These are phyloP conservation scores for Salarias fasciatus DNA, from an alignment of 2,797 vertebrate genomes.

Conservation along the genomic window DNA sequence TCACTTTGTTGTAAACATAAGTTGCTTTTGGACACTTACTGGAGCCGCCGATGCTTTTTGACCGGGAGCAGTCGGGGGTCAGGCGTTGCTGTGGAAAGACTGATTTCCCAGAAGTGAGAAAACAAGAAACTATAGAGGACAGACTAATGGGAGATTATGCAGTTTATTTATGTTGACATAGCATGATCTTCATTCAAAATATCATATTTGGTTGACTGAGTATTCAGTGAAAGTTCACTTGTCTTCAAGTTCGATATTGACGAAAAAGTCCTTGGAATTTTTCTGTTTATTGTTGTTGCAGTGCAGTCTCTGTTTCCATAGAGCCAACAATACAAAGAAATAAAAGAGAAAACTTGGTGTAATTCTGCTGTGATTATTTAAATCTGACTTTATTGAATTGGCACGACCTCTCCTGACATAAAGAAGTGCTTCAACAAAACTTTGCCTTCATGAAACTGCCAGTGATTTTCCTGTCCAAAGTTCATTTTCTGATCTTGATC, in stretches of 20 bases:
- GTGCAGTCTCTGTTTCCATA: too few species aligned
- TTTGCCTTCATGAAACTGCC: neutral
- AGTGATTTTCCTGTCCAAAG: constrained; percentile 7
- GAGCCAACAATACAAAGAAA: too few species aligned
- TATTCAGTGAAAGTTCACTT: too few species aligned
- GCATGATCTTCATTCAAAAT: too few species aligned
- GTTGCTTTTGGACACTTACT: neutral
- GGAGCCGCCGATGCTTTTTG: neutral
- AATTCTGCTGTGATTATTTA: constrained; percentile 9
- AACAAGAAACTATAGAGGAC: too few species aligned
- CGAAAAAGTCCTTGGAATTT: constrained; percentile 28
- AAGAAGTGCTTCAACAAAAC: neutral
- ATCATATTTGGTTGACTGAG: too few species aligned
- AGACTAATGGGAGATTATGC: too few species aligned
- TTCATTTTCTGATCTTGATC: constrained; percentile 6
- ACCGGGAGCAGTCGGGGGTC: neutral
- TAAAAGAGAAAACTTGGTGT: constrained; percentile 6
- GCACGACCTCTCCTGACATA: neutral
- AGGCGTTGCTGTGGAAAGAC: neutral
- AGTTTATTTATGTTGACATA: too few species aligned
- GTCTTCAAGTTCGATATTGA: neutral
- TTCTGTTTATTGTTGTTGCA: too few species aligned
- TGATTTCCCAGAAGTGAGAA: neutral
- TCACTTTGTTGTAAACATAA: neutral
- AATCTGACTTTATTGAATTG: constrained; percentile 19